These are phyloP conservation scores for Andricus quercusramuli DNA, from an alignment of 2,888 invertebrate genomes.

Conservation along the genomic window DNA sequence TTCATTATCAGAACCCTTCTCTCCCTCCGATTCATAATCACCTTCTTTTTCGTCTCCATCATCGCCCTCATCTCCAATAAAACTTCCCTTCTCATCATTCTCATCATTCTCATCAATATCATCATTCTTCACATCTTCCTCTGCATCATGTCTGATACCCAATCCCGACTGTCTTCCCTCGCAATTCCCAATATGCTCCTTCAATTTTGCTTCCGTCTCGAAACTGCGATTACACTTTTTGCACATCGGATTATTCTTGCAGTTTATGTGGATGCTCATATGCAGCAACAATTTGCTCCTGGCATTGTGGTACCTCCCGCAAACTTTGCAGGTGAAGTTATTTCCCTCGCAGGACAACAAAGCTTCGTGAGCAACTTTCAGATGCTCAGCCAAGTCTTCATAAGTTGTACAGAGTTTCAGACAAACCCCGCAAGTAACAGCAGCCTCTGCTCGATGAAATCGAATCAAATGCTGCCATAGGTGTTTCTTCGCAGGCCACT, in stretches of 20 bases:
- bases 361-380: slow-evolving; percentile 79
- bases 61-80: slow-evolving; percentile 62
- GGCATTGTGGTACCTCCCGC: slow-evolving; percentile 82
- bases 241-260: slow-evolving; percentile 70
- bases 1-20: slow-evolving; percentile 61
- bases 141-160: slow-evolving; percentile 61
- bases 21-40: slow-evolving; percentile 61
- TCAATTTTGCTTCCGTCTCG: slow-evolving; percentile 66
- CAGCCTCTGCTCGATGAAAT: slow-evolving; percentile 81
- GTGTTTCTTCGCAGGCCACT: slow-evolving; percentile 83
- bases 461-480: slow-evolving; percentile 82
- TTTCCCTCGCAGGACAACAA: slow-evolving; percentile 80
- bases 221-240: slow-evolving; percentile 70
- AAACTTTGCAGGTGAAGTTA: slow-evolving; percentile 81
- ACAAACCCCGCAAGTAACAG: slow-evolving; percentile 82
- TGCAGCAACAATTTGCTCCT: slow-evolving; percentile 81
- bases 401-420: slow-evolving; percentile 81
- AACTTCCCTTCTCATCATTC: slow-evolving; percentile 63
- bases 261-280: slow-evolving; percentile 81
- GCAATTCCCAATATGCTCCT: slow-evolving; percentile 68
- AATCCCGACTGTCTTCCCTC: slow-evolving; percentile 60
- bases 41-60: slow-evolving; percentile 53
- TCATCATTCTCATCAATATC: slow-evolving; percentile 53
- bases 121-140: slow-evolving; percentile 58
- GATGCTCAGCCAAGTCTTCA: slow-evolving; percentile 78